Evolutionary conservation across 2,797 vertebrate genomes (phyloP), one percentile per base, ranked within the genome.

Genomic region (Rallus crepitans): DNA sequence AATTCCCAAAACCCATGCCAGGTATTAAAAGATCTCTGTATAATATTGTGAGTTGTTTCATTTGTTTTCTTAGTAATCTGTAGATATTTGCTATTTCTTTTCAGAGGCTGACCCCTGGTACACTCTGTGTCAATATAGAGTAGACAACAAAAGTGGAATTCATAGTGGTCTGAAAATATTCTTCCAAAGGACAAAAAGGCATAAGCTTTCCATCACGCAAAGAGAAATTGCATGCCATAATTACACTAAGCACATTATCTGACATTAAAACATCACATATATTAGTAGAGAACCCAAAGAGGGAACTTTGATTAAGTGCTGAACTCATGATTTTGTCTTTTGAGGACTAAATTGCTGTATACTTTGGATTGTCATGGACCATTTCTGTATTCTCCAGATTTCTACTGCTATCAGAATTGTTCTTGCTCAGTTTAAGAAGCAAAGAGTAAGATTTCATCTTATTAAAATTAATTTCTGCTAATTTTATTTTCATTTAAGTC

Each of bases 221-320:
- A 48, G 82, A 78, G 61, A 91, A 94, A 90, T 15, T 57, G 7
- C 9, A 45, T 72, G 8, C 23, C 23, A 40, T 82, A 87, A 89
- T 92, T 87, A 73, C 23, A 64, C 52, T 66, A 53, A 89, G 56
- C 71, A 88, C 31, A 68, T 83, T 12, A 77, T 71, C 30, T 92
- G 40, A 71, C 50, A 68, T 80, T 82, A 94, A 96, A 94, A 88
- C 94, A 61, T 88, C 79, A 77, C 59, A 45, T 77, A 65, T 63
- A 77, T 89, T 95, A 93, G 68, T 61, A 64, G 12, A 47, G 33
- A 71, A 91, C 28, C 39, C 75, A 78, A 68, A 89, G 39, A 93
- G n/a, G 31, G 9, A 89, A 77, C 39, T 66, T 85, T 12, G 18
- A 10, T 85, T 73, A 87, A 77, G n/a, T 70, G 9, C 60, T 94